Percentiles rank a stretch among this genome's conserved stretches.
These are phyloP conservation scores for Xiphias gladius DNA, from an alignment of 2,113 vertebrate species.

Conservation along the genomic window DNA sequence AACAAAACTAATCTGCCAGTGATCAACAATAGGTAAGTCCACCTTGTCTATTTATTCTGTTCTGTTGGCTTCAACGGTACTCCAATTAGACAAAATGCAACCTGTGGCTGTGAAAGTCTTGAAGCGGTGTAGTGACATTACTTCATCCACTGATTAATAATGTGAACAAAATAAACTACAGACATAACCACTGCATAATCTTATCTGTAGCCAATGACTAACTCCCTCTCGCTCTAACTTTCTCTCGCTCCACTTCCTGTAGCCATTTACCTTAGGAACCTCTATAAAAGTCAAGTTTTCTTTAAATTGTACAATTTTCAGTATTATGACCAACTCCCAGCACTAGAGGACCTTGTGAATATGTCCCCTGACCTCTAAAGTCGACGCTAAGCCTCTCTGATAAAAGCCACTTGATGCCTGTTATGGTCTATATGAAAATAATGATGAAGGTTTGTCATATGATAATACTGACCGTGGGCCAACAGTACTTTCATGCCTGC, in stretches of 20 bases:
- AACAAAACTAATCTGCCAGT: background rate
- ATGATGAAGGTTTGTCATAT: conserved; percentile 29
- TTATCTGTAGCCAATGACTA: background rate
- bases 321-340: background rate
- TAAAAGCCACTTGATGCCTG: conserved; percentile 11
- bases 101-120: background rate
- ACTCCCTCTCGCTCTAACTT: background rate
- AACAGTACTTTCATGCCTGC: background rate
- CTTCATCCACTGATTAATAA: background rate
- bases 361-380: background rate
- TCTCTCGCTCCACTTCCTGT: background rate
- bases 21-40: background rate
- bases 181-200: background rate
- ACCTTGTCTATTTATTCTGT: background rate
- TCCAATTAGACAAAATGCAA: background rate
- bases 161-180: background rate
- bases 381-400: conserved; percentile 2
- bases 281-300: background rate
- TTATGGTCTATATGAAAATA: conserved; percentile 42
- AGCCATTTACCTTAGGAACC: background rate
- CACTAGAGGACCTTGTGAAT: background rate
- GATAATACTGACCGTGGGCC: conserved; percentile 25
- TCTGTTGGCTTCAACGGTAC: background rate
- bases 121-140: background rate
- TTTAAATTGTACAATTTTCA: background rate